Evolutionary conservation across 2,113 vertebrate species (phyloP), one percentile per base, ranked within the genome.

Genomic region (Mormyrus iriodes): DNA sequence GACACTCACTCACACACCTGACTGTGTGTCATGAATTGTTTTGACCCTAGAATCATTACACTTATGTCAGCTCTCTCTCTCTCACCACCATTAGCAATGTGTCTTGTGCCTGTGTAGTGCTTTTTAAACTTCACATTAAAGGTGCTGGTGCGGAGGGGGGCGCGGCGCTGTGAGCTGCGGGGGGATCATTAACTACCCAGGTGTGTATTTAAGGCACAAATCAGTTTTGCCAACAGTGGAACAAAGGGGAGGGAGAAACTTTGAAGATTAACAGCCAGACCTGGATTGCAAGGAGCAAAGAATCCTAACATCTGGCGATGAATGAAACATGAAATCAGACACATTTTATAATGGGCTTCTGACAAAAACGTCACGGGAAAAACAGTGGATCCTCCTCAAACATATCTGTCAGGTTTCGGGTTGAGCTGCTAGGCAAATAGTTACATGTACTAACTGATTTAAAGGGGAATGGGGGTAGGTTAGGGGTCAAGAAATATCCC

Each of bases 101-200:
- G 12, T 73, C 24, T 73, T 73, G 13, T 76, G 15, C 69, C 27
- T 76, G 69, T 76, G 15, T 19, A 76, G 69, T 76, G 27, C 13
- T 86, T 55, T 17, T 86, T 53, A 86, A n/a, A 86, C 17, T 84
- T 84, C 7, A 84, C 12, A 48, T 83, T 83, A 15, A 39, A 83
- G 79, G 3, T 44, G 35, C 79, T 35, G 27, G 6, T 53, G 51
- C 0, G 3, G 48, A n/a, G 39, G 8, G 9, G 13, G 19, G 31
- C 6, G 19, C 6, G 0, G 0, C 15, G 3, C 35, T 79, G 31
- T 79, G 73, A 19, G 3, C 13, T 53, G 17, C 27, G 31, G 2
- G 51, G 35, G 85, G 27, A 86, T 31, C 15, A 86, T 86, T 86
- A 86, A 86, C 48, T 53, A 53, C 85, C 12, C 48, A 86, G 85